Evolutionary conservation across 2,797 vertebrate species (phyloP).

Genomic region (Notoglanidium macrostoma): DNA sequence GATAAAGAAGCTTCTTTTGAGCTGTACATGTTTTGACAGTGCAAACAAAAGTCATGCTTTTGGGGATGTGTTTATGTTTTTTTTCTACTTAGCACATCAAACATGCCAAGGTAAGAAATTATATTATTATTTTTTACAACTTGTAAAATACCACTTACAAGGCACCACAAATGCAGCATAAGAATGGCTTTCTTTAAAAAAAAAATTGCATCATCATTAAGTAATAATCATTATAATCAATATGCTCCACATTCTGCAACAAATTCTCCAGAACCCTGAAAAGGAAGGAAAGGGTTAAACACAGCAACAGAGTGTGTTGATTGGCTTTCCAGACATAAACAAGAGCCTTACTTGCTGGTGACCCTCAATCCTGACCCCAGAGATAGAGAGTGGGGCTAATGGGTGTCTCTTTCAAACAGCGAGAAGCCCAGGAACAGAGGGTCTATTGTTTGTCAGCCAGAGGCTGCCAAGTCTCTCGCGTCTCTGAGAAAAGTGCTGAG

Average conservation of each 20-base stretch:
- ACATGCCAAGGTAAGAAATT: not conserved
- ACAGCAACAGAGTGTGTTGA: conserved; percentile 69
- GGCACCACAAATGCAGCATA: not conserved
- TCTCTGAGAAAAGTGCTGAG: conserved; percentile 69
- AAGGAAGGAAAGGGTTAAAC: conserved; percentile 69
- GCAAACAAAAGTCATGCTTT: not conserved
- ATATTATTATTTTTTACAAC: not conserved
- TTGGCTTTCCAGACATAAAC: conserved; percentile 82
- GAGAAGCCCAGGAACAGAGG: conserved; percentile 71
- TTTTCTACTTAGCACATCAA: not conserved
- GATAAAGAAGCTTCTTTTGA: not conserved
- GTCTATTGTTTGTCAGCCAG: conserved; percentile 72
- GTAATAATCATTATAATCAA: not conserved
- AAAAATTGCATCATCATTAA: not conserved
- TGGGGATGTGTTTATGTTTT: not conserved
- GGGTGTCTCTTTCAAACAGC: conserved; percentile 80
- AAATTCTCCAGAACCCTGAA: conserved; percentile 15
- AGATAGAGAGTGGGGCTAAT: conserved; percentile 81
- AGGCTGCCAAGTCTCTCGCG: conserved; percentile 71
- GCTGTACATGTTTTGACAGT: not conserved
- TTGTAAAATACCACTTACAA: not conserved
- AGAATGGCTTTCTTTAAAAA: not conserved
- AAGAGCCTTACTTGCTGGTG: conserved; percentile 77
- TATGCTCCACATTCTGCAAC: not conserved
- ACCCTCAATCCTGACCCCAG: conserved; percentile 76